Base-by-base conservation (phyloP, 1,140 invertebrate genomes). In the Bombus superbus region DNA sequence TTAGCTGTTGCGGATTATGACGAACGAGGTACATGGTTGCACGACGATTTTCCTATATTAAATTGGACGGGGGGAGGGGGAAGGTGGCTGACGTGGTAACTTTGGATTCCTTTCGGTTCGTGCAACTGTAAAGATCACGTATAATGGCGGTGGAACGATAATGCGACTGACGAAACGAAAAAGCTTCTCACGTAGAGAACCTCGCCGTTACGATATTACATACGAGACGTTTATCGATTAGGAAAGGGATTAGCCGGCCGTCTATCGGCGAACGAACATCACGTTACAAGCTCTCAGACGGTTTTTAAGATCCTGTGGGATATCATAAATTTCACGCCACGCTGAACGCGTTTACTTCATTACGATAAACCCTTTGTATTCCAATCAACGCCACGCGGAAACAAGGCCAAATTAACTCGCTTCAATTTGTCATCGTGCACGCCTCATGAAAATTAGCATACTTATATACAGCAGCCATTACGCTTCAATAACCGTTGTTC, bases 401-500 rank as follows among this genome's bases (percentile, higher is more conserved):
- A 64, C 68, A 72, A 73, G 53, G 57, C 53, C 10, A 53, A 85
- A 85, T 85, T 85, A 85, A 85, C 76, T 80, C 44, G 57, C 57
- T 62, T 72, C 77, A 72, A 85, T 85, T 80, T 85, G 76, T 85
- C 76, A 80, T 80, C 77, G 53, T 11, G 53, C 68, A n/a, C n/a
- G 68, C 40, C 76, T 85, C 77, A 4, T 80, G 83, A 85, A 85
- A 85, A 85, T 85, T 85, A 85, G 83, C 77, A 80, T 85, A 80
- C 77, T 85, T 85, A 79, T 73, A 80, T 80, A 73, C 76, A 64
- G 15, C 53, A 73, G 35, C 47, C 57, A 73, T 85, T 85, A 80
- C 83, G 83, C 83, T 85, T 85, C 83, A 73, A 85, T 85, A 85
- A 85, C 68, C 42, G 83, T 42, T 85, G 83, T 80, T 85, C 83